These are phyloP conservation scores for Forbesichthys agassizii DNA, from an alignment of 2,113 vertebrate genomes.

Conservation along the genomic window DNA sequence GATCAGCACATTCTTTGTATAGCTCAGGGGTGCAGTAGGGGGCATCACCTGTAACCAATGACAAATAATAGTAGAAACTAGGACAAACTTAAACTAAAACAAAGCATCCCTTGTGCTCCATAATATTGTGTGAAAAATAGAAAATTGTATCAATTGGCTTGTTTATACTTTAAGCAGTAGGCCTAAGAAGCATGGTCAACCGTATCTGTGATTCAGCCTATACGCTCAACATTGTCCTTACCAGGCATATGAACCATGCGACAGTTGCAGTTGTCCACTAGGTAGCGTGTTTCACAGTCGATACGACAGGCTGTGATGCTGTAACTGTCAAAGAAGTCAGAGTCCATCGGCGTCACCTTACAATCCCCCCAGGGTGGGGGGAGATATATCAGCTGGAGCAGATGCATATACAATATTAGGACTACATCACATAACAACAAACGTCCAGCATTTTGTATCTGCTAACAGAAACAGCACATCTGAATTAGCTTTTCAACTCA, in stretches of 20 bases:
- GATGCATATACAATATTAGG: not conserved
- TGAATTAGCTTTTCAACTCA: too few relatives aligned
- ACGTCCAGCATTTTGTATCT: too few relatives aligned
- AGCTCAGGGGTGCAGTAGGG: slow-evolving; percentile 96
- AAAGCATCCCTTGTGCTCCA: not conserved
- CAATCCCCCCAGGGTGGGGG: slow-evolving; percentile 97
- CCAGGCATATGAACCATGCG: slow-evolving; percentile 99
- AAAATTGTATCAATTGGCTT: too few relatives aligned
- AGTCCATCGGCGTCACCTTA: slow-evolving; percentile 87
- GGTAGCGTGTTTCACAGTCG: slow-evolving; percentile 96
- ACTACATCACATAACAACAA: slow-evolving; percentile 13
- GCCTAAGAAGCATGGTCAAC: too few relatives aligned
- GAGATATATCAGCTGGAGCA: slow-evolving; percentile 89
- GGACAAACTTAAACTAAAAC: not conserved
- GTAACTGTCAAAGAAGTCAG: slow-evolving; percentile 94
- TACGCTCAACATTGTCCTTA: slow-evolving; percentile 44
- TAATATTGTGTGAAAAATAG: not conserved
- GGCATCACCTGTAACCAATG: slow-evolving; percentile 83
- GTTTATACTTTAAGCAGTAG: too few relatives aligned
- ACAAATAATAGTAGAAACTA: slow-evolving; percentile 35
- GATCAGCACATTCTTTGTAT: slow-evolving; percentile 97
- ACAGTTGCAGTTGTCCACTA: slow-evolving; percentile 99
- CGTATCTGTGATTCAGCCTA: too few relatives aligned
- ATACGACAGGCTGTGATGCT: slow-evolving; percentile 97
- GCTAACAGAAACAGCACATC: too few relatives aligned